phyloP scores from a whole-genome alignment of 2,797 vertebrate genomes.

The Sebastes oblongus region DNA sequence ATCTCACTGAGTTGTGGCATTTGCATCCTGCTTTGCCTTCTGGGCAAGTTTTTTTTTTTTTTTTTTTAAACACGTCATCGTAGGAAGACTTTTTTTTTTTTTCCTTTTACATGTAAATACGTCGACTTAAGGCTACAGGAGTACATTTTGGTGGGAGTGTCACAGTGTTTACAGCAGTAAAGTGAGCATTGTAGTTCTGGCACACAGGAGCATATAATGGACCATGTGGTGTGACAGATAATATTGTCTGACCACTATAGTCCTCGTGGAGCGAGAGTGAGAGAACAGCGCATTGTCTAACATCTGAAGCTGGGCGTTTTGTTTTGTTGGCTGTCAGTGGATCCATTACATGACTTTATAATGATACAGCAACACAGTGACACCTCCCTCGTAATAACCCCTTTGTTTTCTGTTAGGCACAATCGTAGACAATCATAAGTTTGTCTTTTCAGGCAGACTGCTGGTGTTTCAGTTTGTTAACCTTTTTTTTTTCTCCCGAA shows the following conservation, averaged over 20 bases:
- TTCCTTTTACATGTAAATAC: not conserved
- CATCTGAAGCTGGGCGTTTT: conserved; percentile 29
- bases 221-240: conserved; percentile 14
- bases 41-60: conserved; percentile 32
- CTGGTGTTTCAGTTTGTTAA: conserved; percentile 18
- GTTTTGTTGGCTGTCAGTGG: conserved; percentile 42
- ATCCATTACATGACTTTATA: conserved; percentile 48
- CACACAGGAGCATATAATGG: conserved; percentile 12
- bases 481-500: not conserved
- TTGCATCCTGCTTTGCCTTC: conserved; percentile 85
- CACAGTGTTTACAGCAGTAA: conserved; percentile 16
- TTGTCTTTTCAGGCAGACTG: not conserved
- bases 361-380: conserved; percentile 33
- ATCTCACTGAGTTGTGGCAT: conserved; percentile 63
- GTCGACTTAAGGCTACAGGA: not conserved
- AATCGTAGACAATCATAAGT: not conserved
- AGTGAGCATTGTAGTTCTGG: conserved; percentile 5
- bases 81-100: conserved; percentile 8
- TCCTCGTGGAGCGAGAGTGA: conserved; percentile 18
- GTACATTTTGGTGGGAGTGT: not conserved
- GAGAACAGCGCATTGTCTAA: conserved; percentile 34
- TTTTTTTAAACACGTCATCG: not conserved
- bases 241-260: conserved; percentile 23
- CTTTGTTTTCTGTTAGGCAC: conserved; percentile 12
- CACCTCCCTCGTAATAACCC: conserved; percentile 30